phyloP scores from a whole-genome alignment of 2,888 invertebrate genomes.

The Vanessa cardui region DNA sequence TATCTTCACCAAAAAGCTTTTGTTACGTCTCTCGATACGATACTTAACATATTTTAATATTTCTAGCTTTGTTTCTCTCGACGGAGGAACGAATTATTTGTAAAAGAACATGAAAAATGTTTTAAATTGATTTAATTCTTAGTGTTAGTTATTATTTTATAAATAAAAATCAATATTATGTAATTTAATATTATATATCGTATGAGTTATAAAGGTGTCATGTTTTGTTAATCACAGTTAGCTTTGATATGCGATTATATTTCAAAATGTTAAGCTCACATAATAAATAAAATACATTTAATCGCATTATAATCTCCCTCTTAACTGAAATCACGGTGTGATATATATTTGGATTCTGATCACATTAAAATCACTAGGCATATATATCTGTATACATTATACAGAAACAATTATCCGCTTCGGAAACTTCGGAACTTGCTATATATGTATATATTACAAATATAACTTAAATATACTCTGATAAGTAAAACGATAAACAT shows the following conservation, averaged over 20 bases:
- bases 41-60: slow-evolving; percentile 68
- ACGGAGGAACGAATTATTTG: neutral
- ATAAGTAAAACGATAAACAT: neutral
- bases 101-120: neutral
- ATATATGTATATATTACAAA: too few species aligned
- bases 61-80: slow-evolving; percentile 57
- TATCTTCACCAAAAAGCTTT: slow-evolving; percentile 63
- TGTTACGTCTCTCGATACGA: slow-evolving; percentile 60
- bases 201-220: neutral
- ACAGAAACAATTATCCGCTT: too few species aligned
- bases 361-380: too few species aligned
- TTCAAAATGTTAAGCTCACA: too few species aligned
- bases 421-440: too few species aligned
- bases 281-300: too few species aligned
- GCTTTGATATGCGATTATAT: too few species aligned
- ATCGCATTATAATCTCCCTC: too few species aligned
- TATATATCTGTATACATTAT: too few species aligned
- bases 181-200: neutral
- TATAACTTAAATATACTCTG: neutral
- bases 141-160: too few species aligned
- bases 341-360: too few species aligned
- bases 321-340: too few species aligned
- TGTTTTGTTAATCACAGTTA: neutral
- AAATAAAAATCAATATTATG: neutral
- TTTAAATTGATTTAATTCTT: neutral